Base-by-base conservation (phyloP, 2,113 vertebrate genomes). In the Cinclus mexicanus region DNA sequence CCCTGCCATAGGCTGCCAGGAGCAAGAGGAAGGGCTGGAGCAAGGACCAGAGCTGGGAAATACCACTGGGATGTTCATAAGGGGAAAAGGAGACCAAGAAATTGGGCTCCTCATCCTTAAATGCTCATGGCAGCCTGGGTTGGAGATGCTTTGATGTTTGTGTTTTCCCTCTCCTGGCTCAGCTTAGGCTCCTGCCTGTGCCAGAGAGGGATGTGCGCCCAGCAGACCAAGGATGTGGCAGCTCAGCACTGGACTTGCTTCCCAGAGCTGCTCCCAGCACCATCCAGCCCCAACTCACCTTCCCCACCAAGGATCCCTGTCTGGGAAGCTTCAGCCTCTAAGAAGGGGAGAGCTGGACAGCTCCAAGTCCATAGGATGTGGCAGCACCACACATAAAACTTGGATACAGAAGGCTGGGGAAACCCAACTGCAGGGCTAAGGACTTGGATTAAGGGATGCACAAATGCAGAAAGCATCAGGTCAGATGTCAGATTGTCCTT, bases 231-330 rank as follows among this genome's bases (percentile, higher is more conserved):
- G 7, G 2, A 29, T 2, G 44, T 6, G 79, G 50, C 41, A 70
- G 46, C 74, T 82, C 83, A 74, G 75, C 42, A 61, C 22, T 7
- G 20, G 35, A 55, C 3, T 33, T 31, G 57, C 49, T 35, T n/a
- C 44, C 47, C 14, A 16, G 17, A 78, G 70, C 8, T 17, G 75
- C 55, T 80, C 78, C 57, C 31, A 7, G 23, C 33, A 14, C 31
- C 18, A 33, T 17, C 42, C 19, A 7, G 72, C 20, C 49, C 52
- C 0, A 0, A 3, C 25, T 37, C 46, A 50, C 5, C 49, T 26
- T 29, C 29, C 25, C 4, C 74, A 55, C 31, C 29, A 39, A 65
- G n/a, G 24, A 46, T 14, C 18, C 28, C 31, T 47, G 35, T 11
- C 81, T 71, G 61, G 52, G 31, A 86, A 79, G 14, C 41, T 77